phyloP scores from a whole-genome alignment of 2,888 invertebrate genomes.

The Acholoe squamosa region DNA sequence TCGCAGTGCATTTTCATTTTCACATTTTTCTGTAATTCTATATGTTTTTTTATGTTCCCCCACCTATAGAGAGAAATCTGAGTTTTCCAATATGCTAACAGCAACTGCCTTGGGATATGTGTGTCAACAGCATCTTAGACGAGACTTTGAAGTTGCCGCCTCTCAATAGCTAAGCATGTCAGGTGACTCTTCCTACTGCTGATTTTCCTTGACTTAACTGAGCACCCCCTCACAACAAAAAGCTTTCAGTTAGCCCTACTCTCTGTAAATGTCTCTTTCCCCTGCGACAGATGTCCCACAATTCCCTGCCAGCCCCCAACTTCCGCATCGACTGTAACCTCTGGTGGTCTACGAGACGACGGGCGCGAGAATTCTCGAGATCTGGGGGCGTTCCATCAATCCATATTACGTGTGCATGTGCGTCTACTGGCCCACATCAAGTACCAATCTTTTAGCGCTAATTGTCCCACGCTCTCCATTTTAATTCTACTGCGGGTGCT shows the following conservation, averaged over 20 bases:
- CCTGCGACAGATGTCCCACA: slow-evolving; percentile 47
- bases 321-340: slow-evolving; percentile 44
- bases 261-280: slow-evolving; percentile 20
- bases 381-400: slow-evolving; percentile 26
- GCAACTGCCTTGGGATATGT: background rate
- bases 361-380: slow-evolving; percentile 38
- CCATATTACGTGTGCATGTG: slow-evolving; percentile 18
- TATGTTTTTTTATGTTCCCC: no score
- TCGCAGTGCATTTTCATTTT: no score
- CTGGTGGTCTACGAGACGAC: slow-evolving; percentile 18
- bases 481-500: background rate
- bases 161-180: slow-evolving; percentile 50
- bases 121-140: slow-evolving; percentile 7
- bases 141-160: slow-evolving; percentile 33
- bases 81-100: background rate
- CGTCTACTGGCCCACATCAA: background rate
- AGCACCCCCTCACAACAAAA: slow-evolving; percentile 39
- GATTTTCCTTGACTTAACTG: background rate
- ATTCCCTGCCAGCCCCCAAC: slow-evolving; percentile 31
- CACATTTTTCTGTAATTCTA: no score
- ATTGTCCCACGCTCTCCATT: slow-evolving; percentile 32
- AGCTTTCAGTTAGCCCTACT: slow-evolving; percentile 49
- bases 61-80: no score
- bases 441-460: slow-evolving; percentile 50
- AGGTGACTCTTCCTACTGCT: background rate